Evolutionary conservation across 2,888 invertebrate genomes (phyloP), one percentile per base, ranked within the genome.

Genomic region (Watsonalla binaria): DNA sequence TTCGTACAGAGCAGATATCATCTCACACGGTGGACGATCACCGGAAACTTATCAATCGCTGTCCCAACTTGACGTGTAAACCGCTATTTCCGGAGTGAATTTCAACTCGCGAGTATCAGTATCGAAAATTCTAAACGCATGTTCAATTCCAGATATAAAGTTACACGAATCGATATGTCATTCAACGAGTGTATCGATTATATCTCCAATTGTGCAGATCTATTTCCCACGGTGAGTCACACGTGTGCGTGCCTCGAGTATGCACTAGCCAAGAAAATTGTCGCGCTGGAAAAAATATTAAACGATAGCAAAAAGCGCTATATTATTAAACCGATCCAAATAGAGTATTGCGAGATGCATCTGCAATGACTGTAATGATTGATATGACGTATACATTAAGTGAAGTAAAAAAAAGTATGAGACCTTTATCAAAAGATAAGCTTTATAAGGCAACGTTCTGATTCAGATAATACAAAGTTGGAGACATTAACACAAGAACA

Each of bases 121-220:
- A 71, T 72, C 75, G 70, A 70, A 77, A 24, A 24, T 24, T 24
- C 24, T 24, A 24, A 24, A 72, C 71, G 63, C 63, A 58, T 66
- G 66, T 70, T 63, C 66, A 70, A 70, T 66, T 70, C 72, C 64
- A 65, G 71, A 70, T 73, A 74, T 72, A 67, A 62, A 65, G 68
- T 77, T 72, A 72, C 74, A 71, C 64, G 67, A 74, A 70, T 74
- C 68, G 73, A 76, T 77, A 79, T 74, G 76, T 73, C 76, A 72
- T 74, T 72, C 72, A 70, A 61, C 54, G 63, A 55, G 61, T 66
- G 70, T 76, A 71, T 71, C 70, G 69, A 74, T 76, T 73, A 68
- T 69, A 71, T 72, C 77, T 76, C 62, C 57, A 59, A 62, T 63
- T 63, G 68, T 63, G 59, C 62, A 70, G 66, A 73, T 76, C 68